Base-by-base conservation (phyloP, 2,113 vertebrate species). In the Rhea pennata region DNA sequence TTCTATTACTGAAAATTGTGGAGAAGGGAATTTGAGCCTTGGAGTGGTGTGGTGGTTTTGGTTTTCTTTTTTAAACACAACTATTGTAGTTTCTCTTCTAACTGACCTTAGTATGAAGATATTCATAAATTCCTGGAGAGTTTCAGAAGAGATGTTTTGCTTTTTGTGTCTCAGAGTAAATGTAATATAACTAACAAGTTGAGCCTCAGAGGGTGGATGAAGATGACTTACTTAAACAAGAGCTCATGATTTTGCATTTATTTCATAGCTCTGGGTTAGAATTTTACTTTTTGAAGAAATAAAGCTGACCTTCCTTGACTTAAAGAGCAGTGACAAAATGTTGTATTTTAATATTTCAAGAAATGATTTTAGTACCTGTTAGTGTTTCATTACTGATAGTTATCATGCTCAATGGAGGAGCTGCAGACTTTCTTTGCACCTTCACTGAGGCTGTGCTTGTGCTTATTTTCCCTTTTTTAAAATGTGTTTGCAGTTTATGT, bases 1-100 rank as follows among this genome's bases (percentile, higher is more conserved):
- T 95, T 97, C 87, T 96, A 74, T 83, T 82, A 67, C 83, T 88
- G 83, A 92, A 95, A 93, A 78, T 75, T 87, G 64, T 21, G 36
- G 58, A 53, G 85, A 92, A 90, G 85, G 46, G 48, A 90, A 70
- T 33, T 4, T 3, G 66, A 61, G 53, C 44, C 31, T 36, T n/a
- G 17, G 17, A 39, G 36, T 36, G 26, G 10, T 42, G 29, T 66
- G 33, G 40, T 94, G 44, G 4, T 70, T 90, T 36, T 48, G 15
- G 15, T 86, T 88, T 59, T 15, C 29, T 26, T 90, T 75, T 94
- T 61, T 42, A 59, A 80, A 65, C 7, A 17, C 21, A 14, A 12
- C 76, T 92, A 21, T 50, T 93, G 26, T 85, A 40, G 65, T 80
- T 84, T 75, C 14, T 74, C 33, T 93, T 81, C 64, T 76, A 76